Percentiles rank a stretch among this genome's conserved stretches.
phyloP scores from a whole-genome alignment of 2,797 vertebrate species.

The Cyprinella venusta region DNA sequence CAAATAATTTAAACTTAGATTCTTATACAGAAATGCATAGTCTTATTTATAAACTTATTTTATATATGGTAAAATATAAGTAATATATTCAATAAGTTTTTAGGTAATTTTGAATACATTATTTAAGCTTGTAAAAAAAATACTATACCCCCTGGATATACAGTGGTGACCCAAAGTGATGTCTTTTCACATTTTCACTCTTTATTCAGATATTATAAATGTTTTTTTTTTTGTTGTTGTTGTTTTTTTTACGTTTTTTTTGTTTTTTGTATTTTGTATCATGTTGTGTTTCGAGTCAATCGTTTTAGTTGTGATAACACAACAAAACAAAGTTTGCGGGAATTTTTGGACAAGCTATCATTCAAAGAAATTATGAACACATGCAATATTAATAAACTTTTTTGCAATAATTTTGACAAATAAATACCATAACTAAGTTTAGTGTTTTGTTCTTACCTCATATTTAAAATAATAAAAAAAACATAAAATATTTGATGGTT shows the following conservation, averaged over 20 bases:
- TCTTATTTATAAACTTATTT: too few species aligned
- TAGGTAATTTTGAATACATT: not conserved
- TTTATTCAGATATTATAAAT: not conserved
- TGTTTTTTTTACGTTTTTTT: too few species aligned
- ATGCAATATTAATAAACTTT: too few species aligned
- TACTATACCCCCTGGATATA: not conserved
- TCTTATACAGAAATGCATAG: not conserved
- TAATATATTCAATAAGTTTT: not conserved
- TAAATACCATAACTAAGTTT: too few species aligned
- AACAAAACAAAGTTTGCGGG: not conserved
- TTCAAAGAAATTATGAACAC: not conserved
- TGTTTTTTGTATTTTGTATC: not conserved
- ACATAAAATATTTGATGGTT: too few species aligned
- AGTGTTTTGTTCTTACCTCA: too few species aligned
- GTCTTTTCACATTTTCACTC: not conserved
- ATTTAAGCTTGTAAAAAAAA: not conserved
- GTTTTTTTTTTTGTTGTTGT: too few species aligned
- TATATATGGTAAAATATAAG: too few species aligned
- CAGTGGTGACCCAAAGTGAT: not conserved
- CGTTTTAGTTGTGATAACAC: not conserved
- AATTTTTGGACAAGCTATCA: not conserved
- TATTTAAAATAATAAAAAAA: too few species aligned
- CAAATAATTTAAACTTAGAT: not conserved
- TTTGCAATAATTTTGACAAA: too few species aligned
- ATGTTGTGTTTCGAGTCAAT: not conserved